Conservation (phyloP, 2,888 invertebrate species). For the Parasteatoda lunata region DNA sequence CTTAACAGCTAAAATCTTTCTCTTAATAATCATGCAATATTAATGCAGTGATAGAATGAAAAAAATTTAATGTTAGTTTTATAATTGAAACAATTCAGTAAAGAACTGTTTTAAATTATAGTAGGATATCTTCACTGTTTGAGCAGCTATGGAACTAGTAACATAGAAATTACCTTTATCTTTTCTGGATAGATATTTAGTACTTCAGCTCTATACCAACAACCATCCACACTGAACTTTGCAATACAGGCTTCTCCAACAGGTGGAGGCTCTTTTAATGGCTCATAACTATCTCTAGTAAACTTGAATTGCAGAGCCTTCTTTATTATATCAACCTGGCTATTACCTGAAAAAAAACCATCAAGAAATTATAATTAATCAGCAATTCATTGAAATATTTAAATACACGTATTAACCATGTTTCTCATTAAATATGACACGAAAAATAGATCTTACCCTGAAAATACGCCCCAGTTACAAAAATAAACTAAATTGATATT, state of each 20-base stretch:
- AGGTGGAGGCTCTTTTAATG: slow-evolving; percentile 78
- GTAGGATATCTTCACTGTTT: background rate
- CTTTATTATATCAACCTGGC: slow-evolving; percentile 74
- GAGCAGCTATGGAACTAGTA: background rate
- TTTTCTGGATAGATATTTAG: slow-evolving; percentile 75
- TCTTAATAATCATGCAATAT: no score
- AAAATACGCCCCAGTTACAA: no score
- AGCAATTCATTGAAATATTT: no score
- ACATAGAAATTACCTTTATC: slow-evolving; percentile 23
- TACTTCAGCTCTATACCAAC: slow-evolving; percentile 83
- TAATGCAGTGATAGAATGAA: no score
- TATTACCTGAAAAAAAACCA: slow-evolving; percentile 14
- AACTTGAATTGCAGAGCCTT: slow-evolving; percentile 77
- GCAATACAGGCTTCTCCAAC: slow-evolving; percentile 82
- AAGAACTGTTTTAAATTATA: slow-evolving; percentile 1
- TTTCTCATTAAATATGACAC: no score
- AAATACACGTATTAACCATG: no score
- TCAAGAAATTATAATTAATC: no score
- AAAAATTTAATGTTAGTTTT: no score
- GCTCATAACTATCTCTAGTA: slow-evolving; percentile 72
- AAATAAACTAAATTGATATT: no score
- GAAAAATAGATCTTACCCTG: no score
- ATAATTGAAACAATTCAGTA: background rate
- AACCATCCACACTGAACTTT: slow-evolving; percentile 80
- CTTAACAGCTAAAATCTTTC: no score